Conservation (phyloP, 64 coral and sea anemone genomes). For the Stylophora pistillata region DNA sequence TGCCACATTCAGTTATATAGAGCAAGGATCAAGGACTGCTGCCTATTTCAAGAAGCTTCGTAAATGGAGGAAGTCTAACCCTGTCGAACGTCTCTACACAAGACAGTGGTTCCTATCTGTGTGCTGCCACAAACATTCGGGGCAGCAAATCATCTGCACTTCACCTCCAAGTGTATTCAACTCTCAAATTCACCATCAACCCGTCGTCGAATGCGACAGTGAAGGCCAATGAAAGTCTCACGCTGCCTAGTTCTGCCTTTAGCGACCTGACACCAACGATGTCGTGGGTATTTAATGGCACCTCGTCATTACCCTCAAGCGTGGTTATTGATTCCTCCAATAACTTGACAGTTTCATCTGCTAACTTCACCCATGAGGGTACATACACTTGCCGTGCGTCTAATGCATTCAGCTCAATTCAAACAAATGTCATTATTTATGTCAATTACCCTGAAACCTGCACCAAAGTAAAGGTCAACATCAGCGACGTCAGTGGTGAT, state of each 20-base stretch:
- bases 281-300: conserved; percentile 6
- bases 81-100: neutral
- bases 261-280: neutral
- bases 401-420: neutral
- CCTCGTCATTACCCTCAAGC: neutral
- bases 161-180: neutral
- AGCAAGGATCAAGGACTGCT: neutral
- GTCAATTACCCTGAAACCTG: conserved; percentile 16
- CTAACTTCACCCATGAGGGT: neutral
- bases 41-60: neutral
- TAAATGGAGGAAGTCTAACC: conserved; percentile 9
- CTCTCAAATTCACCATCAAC: neutral
- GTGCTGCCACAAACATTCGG: conserved; percentile 18
- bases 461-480: neutral
- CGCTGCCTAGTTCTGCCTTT: neutral
- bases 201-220: neutral
- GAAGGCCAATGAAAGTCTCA: neutral
- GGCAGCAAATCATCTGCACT: conserved; percentile 1
- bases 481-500: neutral
- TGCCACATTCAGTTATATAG: neutral
- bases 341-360: neutral
- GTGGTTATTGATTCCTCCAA: neutral
- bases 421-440: neutral
- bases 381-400: conserved; percentile 38
- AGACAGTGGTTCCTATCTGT: conserved; percentile 20